Percentiles rank a stretch among this genome's conserved stretches.
phyloP scores from a whole-genome alignment of 2,797 vertebrate species.

The Falco columbarius region DNA sequence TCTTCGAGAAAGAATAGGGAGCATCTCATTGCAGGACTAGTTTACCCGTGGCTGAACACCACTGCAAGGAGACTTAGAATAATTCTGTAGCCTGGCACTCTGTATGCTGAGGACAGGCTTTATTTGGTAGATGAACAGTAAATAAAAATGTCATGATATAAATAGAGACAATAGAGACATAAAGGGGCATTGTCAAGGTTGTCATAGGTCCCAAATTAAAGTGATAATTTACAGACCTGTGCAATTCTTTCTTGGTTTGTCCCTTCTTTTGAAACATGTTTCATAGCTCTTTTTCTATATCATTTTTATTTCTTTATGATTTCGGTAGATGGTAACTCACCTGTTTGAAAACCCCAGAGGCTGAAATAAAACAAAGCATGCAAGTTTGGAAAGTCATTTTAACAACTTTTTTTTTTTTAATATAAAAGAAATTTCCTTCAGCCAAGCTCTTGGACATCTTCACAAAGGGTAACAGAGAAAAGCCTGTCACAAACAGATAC shows the following conservation, averaged over 20 bases:
- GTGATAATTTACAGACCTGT: constrained; percentile 16
- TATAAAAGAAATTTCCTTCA: constrained; percentile 58
- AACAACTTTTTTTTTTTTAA: constrained; percentile 51
- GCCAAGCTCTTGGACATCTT: constrained; percentile 18
- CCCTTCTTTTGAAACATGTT: constrained; percentile 28
- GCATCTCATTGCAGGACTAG: background rate
- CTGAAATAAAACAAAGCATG: constrained; percentile 65
- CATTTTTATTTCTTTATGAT: constrained; percentile 57
- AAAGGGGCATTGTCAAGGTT: constrained; percentile 43
- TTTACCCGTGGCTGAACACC: constrained; percentile 9
- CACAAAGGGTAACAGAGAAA: background rate
- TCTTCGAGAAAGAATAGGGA: constrained; percentile 15
- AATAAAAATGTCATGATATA: constrained; percentile 49
- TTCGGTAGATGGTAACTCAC: constrained; percentile 52
- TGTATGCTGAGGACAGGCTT: constrained; percentile 13
- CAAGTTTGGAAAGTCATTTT: constrained; percentile 58
- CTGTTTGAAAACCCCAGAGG: constrained; percentile 51
- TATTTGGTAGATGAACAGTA: constrained; percentile 56
- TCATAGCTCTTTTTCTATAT: constrained; percentile 46
- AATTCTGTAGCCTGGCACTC: background rate
- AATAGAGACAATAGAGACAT: constrained; percentile 47
- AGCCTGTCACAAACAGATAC: background rate
- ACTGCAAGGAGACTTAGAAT: constrained; percentile 34
- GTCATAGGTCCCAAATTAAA: constrained; percentile 57
- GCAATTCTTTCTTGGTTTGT: constrained; percentile 12